Evolutionary conservation across 1,140 invertebrate genomes (phyloP), one percentile per base, ranked within the genome.

Genomic region (Oedothorax gibbosus): DNA sequence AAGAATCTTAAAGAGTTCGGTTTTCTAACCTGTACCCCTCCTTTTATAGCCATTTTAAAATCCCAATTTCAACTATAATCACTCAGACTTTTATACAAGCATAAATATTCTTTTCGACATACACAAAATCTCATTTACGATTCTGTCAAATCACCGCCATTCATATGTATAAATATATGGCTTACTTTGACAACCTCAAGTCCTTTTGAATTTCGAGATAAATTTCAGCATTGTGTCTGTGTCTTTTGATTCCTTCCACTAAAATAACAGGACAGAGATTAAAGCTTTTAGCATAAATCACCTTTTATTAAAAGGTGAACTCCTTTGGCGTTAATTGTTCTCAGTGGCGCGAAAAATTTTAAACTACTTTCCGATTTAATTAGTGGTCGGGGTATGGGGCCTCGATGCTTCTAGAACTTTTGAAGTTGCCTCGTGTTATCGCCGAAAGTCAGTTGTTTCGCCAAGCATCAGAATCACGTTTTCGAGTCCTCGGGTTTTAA

Each of bases 211-310:
- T 64, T 35, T 15, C 50, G 18, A 82, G 80, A 82, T 82, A 64
- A 82, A 82, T 73, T 82, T 51, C 35, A 15, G 80, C 80, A 65
- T 73, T 72, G 79, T 81, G 21, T 69, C 72, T 66, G 79, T 50
- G 60, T 66, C 54, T 20, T 81, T 76, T 62, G 51, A 81, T 72
- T 69, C 79, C 54, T 82, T 73, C 73, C 68, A 82, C 73, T 82
- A 57, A 21, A 57, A 60, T 60, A 69, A 57, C 21, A 82, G 80
- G 66, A 73, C 69, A 82, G 57, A 82, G 80, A 73, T 82, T 73
- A 82, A 82, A 71, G 68, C 80, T 82, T 82, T 82, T 82, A 82
- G 80, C 69, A 82, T 82, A 82, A 82, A 82, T 82, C 80, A 82
- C 80, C 80, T 82, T 82, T 82, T 82, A 82, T 82, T 82, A 82